A percentile compares a stretch with the other conserved stretches of the same genome.
Conservation (phyloP, 2,113 vertebrate genomes). For the Pollimyrus isidori region DNA sequence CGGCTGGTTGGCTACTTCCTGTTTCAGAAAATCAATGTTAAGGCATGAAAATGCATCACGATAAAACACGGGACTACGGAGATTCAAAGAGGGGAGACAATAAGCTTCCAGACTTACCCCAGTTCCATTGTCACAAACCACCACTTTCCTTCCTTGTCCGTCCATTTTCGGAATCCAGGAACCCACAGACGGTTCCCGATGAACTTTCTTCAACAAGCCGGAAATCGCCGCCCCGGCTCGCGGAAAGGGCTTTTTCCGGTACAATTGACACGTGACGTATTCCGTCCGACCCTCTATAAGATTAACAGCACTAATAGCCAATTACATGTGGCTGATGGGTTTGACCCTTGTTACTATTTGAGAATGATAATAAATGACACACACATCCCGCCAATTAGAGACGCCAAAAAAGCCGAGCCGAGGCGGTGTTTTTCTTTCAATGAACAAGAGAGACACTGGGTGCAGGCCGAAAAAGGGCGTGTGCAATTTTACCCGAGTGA, state of each 20-base stretch:
- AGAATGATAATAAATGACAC: neutral
- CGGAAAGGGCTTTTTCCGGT: conserved; percentile 26
- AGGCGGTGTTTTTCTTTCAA: neutral
- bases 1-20: conserved; percentile 34
- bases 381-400: neutral
- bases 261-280: conserved; percentile 20
- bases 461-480: neutral
- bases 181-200: conserved; percentile 30
- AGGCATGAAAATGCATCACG: neutral
- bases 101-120: conserved; percentile 60
- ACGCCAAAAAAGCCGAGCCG: neutral
- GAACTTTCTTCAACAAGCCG: conserved; percentile 45
- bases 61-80: neutral
- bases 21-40: conserved; percentile 23
- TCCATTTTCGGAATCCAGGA: conserved; percentile 61
- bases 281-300: neutral
- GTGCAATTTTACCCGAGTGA: neutral
- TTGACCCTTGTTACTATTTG: neutral
- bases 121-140: conserved; percentile 84
- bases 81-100: neutral
- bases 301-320: neutral
- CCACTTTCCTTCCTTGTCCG: conserved; percentile 78
- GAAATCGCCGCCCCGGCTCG: conserved; percentile 46
- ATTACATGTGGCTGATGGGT: neutral
- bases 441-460: neutral